Evolutionary conservation across 2,113 vertebrate species (phyloP), one percentile per base, ranked within the genome.

Genomic region (human (Homo sapiens)): DNA sequence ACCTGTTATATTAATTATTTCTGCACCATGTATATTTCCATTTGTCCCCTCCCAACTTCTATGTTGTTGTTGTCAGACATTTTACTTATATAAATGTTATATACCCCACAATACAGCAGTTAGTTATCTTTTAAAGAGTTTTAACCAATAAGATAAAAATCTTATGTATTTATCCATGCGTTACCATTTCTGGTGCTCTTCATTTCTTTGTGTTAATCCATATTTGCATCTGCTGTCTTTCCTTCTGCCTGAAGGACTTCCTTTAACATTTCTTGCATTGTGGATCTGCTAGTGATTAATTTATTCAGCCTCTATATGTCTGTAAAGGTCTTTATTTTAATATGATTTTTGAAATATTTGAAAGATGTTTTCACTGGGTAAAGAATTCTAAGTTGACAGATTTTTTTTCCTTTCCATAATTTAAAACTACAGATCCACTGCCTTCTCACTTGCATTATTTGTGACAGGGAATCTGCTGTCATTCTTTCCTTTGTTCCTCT

Each of bases 401-500:
- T 52, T 85, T 38, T 61, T 85, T 50, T 57, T 64, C 50, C 55
- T 84, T 87, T 78, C 32, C 45, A 27, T 83, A 88, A 92, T 78
- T 89, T 72, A 59, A 78, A 78, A 30, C 43, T 89, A 14, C 52
- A 59, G 43, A 6, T 85, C 57, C 45, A 40, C 61, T 83, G 30
- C 52, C 61, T 88, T 89, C 40, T 43, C 22, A 50, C 35, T 78
- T 89, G 12, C 43, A 45, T 89, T 72, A 30, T 89, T 94, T 84
- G 35, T 70, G 78, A 84, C 14, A 76, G 52, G 18, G 66, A 75
- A 45, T 89, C 30, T 68, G 8, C 38, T 84, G 23, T 96, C 23
- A 16, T 96, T 27, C 43, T 92, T 95, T 89, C 50, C 22, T 89
- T 92, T 72, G 25, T 79, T 89, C 40, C 30, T 84, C 59, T 91